Evolutionary conservation across 1,140 invertebrate species (phyloP).

Genomic region (Ips typographus): DNA sequence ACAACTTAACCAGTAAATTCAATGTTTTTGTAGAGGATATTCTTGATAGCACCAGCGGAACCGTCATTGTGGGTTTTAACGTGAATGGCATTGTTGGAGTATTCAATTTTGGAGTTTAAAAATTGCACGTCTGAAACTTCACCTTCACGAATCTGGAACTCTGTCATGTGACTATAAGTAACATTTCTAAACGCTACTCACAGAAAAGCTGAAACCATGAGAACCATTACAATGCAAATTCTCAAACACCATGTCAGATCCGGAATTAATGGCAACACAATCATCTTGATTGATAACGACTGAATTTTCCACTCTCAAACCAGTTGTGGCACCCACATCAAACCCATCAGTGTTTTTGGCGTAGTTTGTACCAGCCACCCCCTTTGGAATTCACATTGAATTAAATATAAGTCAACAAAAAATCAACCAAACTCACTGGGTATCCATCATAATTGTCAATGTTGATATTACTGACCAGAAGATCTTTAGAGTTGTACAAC

Average conservation of each 20-base stretch:
- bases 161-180: not conserved
- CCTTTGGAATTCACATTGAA: conserved; percentile 2
- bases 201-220: conserved; percentile 32
- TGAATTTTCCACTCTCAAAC: conserved; percentile 16
- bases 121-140: conserved; percentile 26
- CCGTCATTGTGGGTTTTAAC: conserved; percentile 29
- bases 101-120: conserved; percentile 13
- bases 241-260: conserved; percentile 14
- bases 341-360: conserved; percentile 34
- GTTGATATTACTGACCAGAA: conserved; percentile 9
- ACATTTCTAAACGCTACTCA: not conserved
- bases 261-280: conserved; percentile 28
- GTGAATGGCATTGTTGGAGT: conserved; percentile 27
- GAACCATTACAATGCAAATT: conserved; percentile 33
- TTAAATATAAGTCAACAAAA: not conserved
- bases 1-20: conserved; percentile 20
- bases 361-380: conserved; percentile 4
- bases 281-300: conserved; percentile 35
- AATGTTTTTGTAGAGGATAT: conserved; percentile 30
- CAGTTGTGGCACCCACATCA: conserved; percentile 3
- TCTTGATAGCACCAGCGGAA: conserved; percentile 4
- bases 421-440: conserved; percentile 9
- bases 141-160: not conserved
- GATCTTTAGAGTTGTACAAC: conserved; percentile 1
- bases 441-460: conserved; percentile 28